Base-by-base conservation (phyloP, 2,113 vertebrate genomes). In the Heterotis niloticus region DNA sequence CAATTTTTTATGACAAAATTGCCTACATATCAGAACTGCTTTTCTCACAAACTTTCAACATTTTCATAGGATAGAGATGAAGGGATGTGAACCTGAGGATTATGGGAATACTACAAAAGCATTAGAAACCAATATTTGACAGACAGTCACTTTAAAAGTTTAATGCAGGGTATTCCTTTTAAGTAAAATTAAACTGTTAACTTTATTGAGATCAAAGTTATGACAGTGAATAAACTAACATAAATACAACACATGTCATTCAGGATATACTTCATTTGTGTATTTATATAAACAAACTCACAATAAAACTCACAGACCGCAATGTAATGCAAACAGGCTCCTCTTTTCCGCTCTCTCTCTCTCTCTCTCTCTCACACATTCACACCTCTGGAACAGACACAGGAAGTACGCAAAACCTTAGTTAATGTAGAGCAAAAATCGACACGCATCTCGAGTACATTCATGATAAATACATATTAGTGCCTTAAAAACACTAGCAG, bases 161-260 rank as follows among this genome's bases (percentile, higher is more conserved):
- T n/a, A n/a, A n/a, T n/a, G n/a, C n/a, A n/a, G n/a, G n/a, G n/a
- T n/a, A n/a, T n/a, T n/a, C n/a, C n/a, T n/a, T n/a, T 44, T 16
- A 51, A 59, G 71, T 59, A 80, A 80, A 77, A 23, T 66, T 84
- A 74, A 74, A 57, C 84, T 88, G 89, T 88, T 80, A 64, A 83
- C 89, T 95, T 95, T 93, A 94, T 94, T 94, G 91, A 93, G 72
- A 93, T 93, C 91, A 94, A 94, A 92, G 88, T 90, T 91, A 90
- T 72, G 69, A 92, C 86, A 85, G 81, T 91, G 91, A 81, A 91
- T 92, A 91, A 94, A 94, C 91, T 80, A 84, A 86, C 82, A 93
- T 94, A 93, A 95, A 93, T 92, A 94, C 93, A 93, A 89, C 91
- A 94, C 89, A 89, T 88, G 86, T 89, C 91, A 88, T 91, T 92